Conservation (phyloP, 2,797 vertebrate species). For the Muscicapa striata region DNA sequence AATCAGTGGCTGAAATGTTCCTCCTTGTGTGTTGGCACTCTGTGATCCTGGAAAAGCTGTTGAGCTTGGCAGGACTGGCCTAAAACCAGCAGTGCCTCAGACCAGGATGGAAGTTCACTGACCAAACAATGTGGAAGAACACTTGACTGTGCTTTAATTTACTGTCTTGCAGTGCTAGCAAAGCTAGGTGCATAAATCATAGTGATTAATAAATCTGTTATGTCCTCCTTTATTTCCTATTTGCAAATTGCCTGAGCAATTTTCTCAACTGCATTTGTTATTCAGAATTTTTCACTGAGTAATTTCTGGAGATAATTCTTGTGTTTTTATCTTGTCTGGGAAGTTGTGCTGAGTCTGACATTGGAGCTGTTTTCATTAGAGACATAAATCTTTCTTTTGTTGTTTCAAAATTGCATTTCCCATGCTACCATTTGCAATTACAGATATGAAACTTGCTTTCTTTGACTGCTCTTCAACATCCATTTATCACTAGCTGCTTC, state of each 20-base stretch:
- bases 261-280: slow-evolving; percentile 29
- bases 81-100: not conserved
- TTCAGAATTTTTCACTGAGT: slow-evolving; percentile 22
- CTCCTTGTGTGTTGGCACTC: not conserved
- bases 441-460: slow-evolving; percentile 34
- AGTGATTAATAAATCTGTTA: not conserved
- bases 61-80: not conserved
- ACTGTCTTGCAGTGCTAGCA: not conserved
- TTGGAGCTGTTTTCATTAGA: slow-evolving; percentile 41
- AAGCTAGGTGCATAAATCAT: not conserved
- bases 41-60: not conserved
- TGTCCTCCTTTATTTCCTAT: not conserved
- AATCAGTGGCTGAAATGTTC: not conserved
- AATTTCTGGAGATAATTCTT: slow-evolving; percentile 37
- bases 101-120: not conserved
- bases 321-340: slow-evolving; percentile 51
- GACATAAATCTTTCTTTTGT: slow-evolving; percentile 40
- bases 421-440: slow-evolving; percentile 51
- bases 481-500: slow-evolving; percentile 18
- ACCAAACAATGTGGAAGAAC: not conserved
- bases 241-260: not conserved
- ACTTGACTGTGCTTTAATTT: not conserved
- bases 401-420: slow-evolving; percentile 41
- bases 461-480: slow-evolving; percentile 24
- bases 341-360: slow-evolving; percentile 42